Percentiles rank a stretch among this genome's conserved stretches.
Evolutionary conservation across 2,113 vertebrate species (phyloP).

Genomic region (Boleophthalmus pectinirostris): DNA sequence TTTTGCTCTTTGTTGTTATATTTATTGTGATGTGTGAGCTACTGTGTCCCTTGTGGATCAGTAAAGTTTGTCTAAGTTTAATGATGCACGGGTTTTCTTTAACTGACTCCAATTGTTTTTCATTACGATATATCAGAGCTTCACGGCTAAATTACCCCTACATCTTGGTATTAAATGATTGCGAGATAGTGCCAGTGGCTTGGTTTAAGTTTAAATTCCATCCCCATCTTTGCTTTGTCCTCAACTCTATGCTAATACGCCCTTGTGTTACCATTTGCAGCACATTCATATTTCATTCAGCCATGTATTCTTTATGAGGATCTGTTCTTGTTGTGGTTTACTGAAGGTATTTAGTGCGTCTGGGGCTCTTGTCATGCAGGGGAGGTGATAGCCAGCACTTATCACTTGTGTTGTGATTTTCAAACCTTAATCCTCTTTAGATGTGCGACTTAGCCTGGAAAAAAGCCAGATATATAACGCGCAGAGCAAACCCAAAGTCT

Average conservation of each 20-base stretch:
- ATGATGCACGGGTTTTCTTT: no score
- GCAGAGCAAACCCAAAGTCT: slow-evolving; percentile 10
- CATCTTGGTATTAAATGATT: no score
- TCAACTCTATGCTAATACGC: slow-evolving; percentile 35
- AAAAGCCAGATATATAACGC: slow-evolving; percentile 18
- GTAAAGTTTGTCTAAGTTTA: no score
- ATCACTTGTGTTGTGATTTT: slow-evolving; percentile 44
- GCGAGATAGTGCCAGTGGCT: no score
- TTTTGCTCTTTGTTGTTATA: no score
- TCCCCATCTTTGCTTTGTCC: not conserved
- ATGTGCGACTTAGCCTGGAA: slow-evolving; percentile 36
- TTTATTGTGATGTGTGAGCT: no score
- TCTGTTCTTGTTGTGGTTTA: slow-evolving; percentile 38
- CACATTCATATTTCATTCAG: slow-evolving; percentile 58
- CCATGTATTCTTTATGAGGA: slow-evolving; percentile 60
- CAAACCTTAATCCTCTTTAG: slow-evolving; percentile 60
- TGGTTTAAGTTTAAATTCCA: no score
- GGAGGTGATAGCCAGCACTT: not conserved
- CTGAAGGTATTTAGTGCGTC: slow-evolving; percentile 30
- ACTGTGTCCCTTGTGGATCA: no score
- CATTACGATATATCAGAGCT: no score
- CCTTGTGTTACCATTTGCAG: slow-evolving; percentile 46
- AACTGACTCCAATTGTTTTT: no score
- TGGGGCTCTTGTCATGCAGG: slow-evolving; percentile 4
- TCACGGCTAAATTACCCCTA: no score